Evolutionary conservation across 2,888 invertebrate genomes (phyloP), one percentile per base, ranked within the genome.

Genomic region (Prosopocoilus inquinatus): DNA sequence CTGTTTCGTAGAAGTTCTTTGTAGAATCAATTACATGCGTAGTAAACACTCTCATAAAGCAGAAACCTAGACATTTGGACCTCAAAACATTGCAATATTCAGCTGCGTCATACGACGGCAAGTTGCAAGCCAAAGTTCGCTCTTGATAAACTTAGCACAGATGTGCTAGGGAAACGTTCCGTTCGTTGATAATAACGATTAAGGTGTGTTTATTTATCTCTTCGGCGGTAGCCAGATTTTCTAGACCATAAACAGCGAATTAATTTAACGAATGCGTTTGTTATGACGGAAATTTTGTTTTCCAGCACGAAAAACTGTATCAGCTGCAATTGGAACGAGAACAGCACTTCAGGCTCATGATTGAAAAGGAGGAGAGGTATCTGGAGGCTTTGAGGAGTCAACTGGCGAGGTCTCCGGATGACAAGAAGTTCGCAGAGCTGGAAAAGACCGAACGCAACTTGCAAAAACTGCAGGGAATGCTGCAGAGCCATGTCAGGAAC

Each of bases 341-440:
- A 53, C 87, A 90, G 74, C 94, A 94, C 12, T 85, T 94, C 62
- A 87, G 89, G 64, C 81, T 93, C 70, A 96, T 96, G 96, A 80
- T 95, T 63, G 93, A 94, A 68, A 86, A 91, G 69, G 93, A 94
- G 70, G 88, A 88, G 75, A 84, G 88, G 67, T 90, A 91, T 76
- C 85, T 92, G 66, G 88, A 92, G 67, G 84, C 87, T 66, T 78
- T 94, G 58, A 84, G 90, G 59, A 87, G 88, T 79, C 80, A 88
- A 78, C 81, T 84, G 59, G 81, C 81, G 0, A 77, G 78, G 47
- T 68, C 69, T 35, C 72, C 76, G 5, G 79, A 80, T 72, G 71
- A 77, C 65, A 70, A 79, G 70, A 71, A 76, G 78, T 60, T 77
- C 74, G 69, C 78, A 34, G 83, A 85, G 70, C 72, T 86, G 58